Evolutionary conservation across 2,797 vertebrate species (phyloP).

Genomic region (Holocentrus rufus): DNA sequence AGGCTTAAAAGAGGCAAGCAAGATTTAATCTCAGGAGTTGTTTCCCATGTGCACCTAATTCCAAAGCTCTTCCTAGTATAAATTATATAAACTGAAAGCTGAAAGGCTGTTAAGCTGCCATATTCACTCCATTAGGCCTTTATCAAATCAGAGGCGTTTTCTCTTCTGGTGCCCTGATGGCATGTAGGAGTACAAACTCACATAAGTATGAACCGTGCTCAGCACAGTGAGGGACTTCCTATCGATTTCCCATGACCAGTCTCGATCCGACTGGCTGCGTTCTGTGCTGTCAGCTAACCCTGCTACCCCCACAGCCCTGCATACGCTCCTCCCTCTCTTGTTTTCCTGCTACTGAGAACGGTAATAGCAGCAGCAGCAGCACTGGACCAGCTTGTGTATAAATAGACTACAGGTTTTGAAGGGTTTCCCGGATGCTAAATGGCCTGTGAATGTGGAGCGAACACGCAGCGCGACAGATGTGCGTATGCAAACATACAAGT

Average conservation of each 20-base stretch:
- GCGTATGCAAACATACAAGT: not conserved
- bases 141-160: slow-evolving; percentile 63
- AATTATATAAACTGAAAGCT: slow-evolving; percentile 53
- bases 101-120: slow-evolving; percentile 59
- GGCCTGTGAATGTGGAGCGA: not conserved
- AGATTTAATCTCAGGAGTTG: slow-evolving; percentile 41
- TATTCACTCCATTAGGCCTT: slow-evolving; percentile 65
- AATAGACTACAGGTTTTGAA: slow-evolving; percentile 2
- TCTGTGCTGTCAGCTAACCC: slow-evolving; percentile 26
- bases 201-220: slow-evolving; percentile 35
- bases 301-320: not conserved
- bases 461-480: not conserved
- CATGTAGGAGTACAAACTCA: slow-evolving; percentile 34
- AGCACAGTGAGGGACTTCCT: slow-evolving; percentile 7
- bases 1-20: not conserved
- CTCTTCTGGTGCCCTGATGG: slow-evolving; percentile 37
- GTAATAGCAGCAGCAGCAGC: slow-evolving; percentile 4
- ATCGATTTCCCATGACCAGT: slow-evolving; percentile 7
- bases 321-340: not conserved
- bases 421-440: not conserved
- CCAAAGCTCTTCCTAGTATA: slow-evolving; percentile 50
- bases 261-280: not conserved
- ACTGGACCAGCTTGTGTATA: not conserved
- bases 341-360: not conserved
- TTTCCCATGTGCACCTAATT: slow-evolving; percentile 38